A percentile compares a stretch with the other conserved stretches of the same genome.
Evolutionary conservation across 2,888 invertebrate species (phyloP).

Genomic region (Cyclophora punctaria): DNA sequence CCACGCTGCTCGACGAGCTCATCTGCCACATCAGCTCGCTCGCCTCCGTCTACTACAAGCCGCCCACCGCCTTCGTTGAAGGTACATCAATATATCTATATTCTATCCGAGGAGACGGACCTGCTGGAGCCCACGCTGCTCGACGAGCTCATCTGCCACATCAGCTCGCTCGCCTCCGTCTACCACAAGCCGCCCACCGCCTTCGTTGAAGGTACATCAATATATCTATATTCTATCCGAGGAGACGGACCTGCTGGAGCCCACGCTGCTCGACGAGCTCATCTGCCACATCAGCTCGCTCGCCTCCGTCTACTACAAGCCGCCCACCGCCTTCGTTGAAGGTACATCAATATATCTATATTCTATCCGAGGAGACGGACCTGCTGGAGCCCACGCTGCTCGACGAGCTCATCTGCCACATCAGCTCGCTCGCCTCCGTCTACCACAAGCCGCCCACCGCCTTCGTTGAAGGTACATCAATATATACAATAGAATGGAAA

Average conservation of each 20-base stretch:
- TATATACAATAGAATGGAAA: too few species aligned
- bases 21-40: conserved; percentile 99
- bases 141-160: conserved; percentile 99
- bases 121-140: conserved; percentile 96
- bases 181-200: conserved; percentile 99
- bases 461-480: conserved; percentile 89
- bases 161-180: conserved; percentile 97
- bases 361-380: conserved; percentile 98
- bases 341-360: too few species aligned
- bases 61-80: conserved; percentile 98
- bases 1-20: conserved; percentile 96
- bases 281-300: conserved; percentile 99
- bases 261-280: conserved; percentile 96
- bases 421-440: conserved; percentile 97
- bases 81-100: too few species aligned
- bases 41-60: conserved; percentile 99
- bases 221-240: too few species aligned
- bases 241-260: conserved; percentile 98
- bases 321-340: conserved; percentile 98
- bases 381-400: conserved; percentile 96
- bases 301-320: conserved; percentile 99
- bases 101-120: conserved; percentile 99
- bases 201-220: conserved; percentile 97
- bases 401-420: conserved; percentile 99
- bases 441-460: conserved; percentile 99